A percentile compares a stretch with the other conserved stretches of the same genome.
phyloP scores from a whole-genome alignment of 2,888 invertebrate species.

The Allygus modestus region DNA sequence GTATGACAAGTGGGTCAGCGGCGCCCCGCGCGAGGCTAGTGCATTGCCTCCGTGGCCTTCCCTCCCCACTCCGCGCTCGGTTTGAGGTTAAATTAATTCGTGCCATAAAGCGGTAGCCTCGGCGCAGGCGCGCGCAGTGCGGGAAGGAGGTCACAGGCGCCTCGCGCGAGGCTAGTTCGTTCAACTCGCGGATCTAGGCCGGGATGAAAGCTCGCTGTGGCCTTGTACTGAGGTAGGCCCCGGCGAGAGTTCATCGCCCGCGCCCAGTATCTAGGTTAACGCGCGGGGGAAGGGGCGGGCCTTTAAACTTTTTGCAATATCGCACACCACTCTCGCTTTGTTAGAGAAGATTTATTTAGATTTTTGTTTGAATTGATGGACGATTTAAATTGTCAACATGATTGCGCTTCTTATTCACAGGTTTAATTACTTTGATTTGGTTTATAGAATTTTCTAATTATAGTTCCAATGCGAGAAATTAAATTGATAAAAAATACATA shows the following conservation, averaged over 20 bases:
- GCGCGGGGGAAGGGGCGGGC: not conserved
- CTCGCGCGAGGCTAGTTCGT: constrained; percentile 79
- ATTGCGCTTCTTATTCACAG: not conserved
- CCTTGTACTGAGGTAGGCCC: constrained; percentile 61
- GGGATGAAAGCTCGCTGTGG: constrained; percentile 76
- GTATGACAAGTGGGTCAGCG: constrained; percentile 74
- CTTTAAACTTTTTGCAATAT: constrained; percentile 30
- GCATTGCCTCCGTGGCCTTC: constrained; percentile 80
- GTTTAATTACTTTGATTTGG: too few species aligned
- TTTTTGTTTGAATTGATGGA: constrained; percentile 2
- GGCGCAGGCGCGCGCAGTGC: constrained; percentile 52
- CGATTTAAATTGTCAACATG: not conserved
- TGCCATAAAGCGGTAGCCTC: constrained; percentile 60
- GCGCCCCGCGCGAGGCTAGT: constrained; percentile 77
- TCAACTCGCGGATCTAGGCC: constrained; percentile 81
- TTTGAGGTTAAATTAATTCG: constrained; percentile 62
- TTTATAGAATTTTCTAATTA: too few species aligned
- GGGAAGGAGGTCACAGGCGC: constrained; percentile 70
- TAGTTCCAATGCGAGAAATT: too few species aligned
- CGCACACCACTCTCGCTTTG: constrained; percentile 27
- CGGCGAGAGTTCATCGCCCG: constrained; percentile 53
- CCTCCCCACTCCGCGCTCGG: constrained; percentile 58
- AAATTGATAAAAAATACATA: too few species aligned
- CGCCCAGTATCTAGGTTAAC: constrained; percentile 56
- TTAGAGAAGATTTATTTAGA: constrained; percentile 10